Evolutionary conservation across 2,888 invertebrate genomes (phyloP).

Genomic region (Synergus japonicus): DNA sequence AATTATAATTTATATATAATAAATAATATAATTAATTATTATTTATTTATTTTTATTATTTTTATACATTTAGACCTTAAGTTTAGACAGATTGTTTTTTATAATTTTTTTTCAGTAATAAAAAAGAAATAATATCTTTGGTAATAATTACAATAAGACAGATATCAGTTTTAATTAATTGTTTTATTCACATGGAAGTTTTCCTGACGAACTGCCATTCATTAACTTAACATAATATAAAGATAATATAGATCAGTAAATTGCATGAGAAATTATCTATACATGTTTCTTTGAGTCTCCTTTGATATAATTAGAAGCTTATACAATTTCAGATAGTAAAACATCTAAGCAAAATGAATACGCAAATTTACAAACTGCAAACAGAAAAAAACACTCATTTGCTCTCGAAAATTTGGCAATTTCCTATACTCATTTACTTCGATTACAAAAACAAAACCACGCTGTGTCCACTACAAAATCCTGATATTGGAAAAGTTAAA

Average conservation of each 20-base stretch:
- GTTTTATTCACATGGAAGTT: background rate
- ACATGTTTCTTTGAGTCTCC: background rate
- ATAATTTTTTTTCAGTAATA: too few relatives aligned
- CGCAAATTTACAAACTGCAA: slow-evolving; percentile 48
- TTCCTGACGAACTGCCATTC: background rate
- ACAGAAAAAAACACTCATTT: background rate
- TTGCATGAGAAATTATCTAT: background rate
- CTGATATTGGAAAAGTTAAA: background rate
- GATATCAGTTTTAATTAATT: background rate
- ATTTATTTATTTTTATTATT: too few relatives aligned
- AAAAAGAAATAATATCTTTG: too few relatives aligned
- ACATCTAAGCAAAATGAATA: slow-evolving; percentile 23
- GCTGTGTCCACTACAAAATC: background rate
- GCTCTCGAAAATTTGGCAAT: background rate
- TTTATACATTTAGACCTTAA: too few relatives aligned
- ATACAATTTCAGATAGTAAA: background rate
- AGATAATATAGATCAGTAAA: background rate
- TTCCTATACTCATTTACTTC: background rate
- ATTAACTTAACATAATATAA: background rate
- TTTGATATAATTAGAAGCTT: background rate
- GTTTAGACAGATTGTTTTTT: too few relatives aligned
- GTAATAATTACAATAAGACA: background rate
- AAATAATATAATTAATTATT: too few relatives aligned
- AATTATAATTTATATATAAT: too few relatives aligned
- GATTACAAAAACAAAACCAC: background rate